These are phyloP conservation scores for Euplagia quadripunctaria DNA, from an alignment of 2,888 invertebrate species.

Conservation along the genomic window DNA sequence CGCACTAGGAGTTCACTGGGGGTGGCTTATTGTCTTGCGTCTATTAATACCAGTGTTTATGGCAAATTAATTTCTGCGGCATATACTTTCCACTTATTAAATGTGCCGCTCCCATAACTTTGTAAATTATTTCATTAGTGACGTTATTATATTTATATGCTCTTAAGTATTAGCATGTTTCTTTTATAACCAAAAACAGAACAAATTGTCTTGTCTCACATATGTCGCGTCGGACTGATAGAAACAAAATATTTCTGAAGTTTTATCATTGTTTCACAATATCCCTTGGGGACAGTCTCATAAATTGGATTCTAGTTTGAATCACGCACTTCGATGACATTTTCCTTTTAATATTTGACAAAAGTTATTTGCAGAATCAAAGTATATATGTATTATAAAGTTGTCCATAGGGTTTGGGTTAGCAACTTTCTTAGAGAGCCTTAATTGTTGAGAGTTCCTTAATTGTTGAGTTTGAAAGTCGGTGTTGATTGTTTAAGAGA, in stretches of 20 bases:
- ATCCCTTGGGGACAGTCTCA: conserved; percentile 81
- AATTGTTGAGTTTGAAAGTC: conserved; percentile 70
- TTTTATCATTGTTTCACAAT: conserved; percentile 81
- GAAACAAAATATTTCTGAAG: conserved; percentile 74
- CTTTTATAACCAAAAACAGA: conserved; percentile 19
- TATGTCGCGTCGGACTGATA: conserved; percentile 47
- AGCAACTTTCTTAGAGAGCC: conserved; percentile 50
- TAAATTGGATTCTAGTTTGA: conserved; percentile 84
- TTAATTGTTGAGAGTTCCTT: conserved; percentile 70
- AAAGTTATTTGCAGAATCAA: conserved; percentile 42
- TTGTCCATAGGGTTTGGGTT: conserved; percentile 26
- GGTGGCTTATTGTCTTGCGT: conserved; percentile 84
- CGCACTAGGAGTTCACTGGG: conserved; percentile 74
- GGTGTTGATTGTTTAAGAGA: conserved; percentile 59
- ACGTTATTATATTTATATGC: neutral
- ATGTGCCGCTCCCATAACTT: conserved; percentile 25
- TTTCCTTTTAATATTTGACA: conserved; percentile 52
- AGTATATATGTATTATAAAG: conserved; percentile 13
- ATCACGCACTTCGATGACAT: conserved; percentile 70
- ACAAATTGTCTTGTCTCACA: conserved; percentile 23
- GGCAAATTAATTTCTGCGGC: conserved; percentile 77
- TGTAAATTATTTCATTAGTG: conserved; percentile 19
- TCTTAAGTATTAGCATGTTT: neutral
- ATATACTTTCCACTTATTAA: conserved; percentile 47
- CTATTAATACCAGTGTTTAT: conserved; percentile 82